Percentiles rank a stretch among this genome's conserved stretches.
phyloP scores from a whole-genome alignment of 1,140 invertebrate species.

The Conus betulinus region DNA sequence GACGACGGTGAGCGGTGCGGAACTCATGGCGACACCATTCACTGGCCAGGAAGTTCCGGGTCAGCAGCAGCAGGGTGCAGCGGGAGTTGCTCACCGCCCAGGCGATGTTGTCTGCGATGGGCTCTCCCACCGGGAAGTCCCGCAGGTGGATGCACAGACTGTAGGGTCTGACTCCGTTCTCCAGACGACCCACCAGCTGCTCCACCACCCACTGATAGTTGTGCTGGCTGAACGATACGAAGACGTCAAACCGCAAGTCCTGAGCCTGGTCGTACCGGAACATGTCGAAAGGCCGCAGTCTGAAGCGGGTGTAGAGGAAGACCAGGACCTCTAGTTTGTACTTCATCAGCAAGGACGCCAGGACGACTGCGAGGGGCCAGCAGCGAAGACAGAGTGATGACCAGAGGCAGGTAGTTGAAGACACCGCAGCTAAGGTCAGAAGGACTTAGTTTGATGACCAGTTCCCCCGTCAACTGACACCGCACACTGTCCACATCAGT shows the following conservation, averaged over 20 bases:
- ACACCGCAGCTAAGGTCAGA: slow-evolving; percentile 39
- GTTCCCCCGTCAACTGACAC: slow-evolving; percentile 37
- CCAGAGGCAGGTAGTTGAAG: slow-evolving; percentile 24
- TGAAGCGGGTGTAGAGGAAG: slow-evolving; percentile 45
- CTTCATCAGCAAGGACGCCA: slow-evolving; percentile 32
- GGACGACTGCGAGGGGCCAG: slow-evolving; percentile 21
- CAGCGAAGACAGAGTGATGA: slow-evolving; percentile 32
- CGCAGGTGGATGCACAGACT: slow-evolving; percentile 93
- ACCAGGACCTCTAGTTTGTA: slow-evolving; percentile 42
- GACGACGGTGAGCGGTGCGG: slow-evolving; percentile 89
- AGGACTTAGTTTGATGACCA: slow-evolving; percentile 25
- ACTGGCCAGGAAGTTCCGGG: slow-evolving; percentile 81
- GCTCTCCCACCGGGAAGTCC: slow-evolving; percentile 90
- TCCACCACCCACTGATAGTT: slow-evolving; percentile 93
- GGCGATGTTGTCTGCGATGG: slow-evolving; percentile 81
- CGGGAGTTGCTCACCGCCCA: slow-evolving; percentile 80
- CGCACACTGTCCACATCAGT: slow-evolving; percentile 23
- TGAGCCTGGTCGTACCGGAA: slow-evolving; percentile 30
- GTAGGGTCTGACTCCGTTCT: slow-evolving; percentile 88
- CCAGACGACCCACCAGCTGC: slow-evolving; percentile 88
- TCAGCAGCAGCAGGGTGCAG: slow-evolving; percentile 81
- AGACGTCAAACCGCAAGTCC: slow-evolving; percentile 85
- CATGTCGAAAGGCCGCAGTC: slow-evolving; percentile 35
- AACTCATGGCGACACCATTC: slow-evolving; percentile 84
- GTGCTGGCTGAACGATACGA: slow-evolving; percentile 94